Evolutionary conservation across 2,888 invertebrate genomes (phyloP).

Genomic region (Drosophila paucipuncta): DNA sequence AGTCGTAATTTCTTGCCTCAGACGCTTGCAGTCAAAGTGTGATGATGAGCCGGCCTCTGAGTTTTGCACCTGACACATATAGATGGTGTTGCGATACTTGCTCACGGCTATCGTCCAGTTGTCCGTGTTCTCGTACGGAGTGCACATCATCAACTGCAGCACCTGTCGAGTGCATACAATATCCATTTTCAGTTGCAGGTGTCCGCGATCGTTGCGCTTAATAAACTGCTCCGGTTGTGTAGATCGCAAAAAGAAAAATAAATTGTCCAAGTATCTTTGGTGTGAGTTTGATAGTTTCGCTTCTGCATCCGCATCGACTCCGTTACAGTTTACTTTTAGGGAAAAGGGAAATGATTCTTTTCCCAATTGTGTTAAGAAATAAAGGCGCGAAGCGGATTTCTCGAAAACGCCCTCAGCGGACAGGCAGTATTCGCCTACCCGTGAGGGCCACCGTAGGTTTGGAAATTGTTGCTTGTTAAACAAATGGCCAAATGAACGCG

Average conservation of each 20-base stretch:
- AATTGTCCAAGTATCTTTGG: conserved; percentile 43
- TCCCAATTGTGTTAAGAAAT: conserved; percentile 14
- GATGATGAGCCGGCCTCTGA: rapidly evolving
- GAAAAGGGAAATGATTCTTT: conserved; percentile 17
- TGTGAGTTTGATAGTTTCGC: background rate
- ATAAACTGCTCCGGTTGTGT: background rate
- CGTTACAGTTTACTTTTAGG: background rate
- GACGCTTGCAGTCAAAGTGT: conserved; percentile 2
- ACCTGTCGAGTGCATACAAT: conserved; percentile 56
- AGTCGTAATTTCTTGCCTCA: background rate
- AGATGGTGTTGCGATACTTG: conserved; percentile 58
- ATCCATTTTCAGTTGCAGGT: conserved; percentile 21
- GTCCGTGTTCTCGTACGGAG: conserved; percentile 48
- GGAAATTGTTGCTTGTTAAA: conserved; percentile 31
- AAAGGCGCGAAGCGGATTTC: conserved; percentile 6
- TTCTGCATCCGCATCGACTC: background rate
- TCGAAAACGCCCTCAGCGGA: conserved; percentile 48
- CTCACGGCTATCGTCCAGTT: conserved; percentile 52
- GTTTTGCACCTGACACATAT: conserved; percentile 35
- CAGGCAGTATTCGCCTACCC: conserved; percentile 49
- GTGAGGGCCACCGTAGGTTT: conserved; percentile 11
- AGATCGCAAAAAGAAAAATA: conserved; percentile 44
- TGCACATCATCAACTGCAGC: conserved; percentile 51
- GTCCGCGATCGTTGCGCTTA: background rate
- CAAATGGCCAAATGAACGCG: background rate